Evolutionary conservation across 2,797 vertebrate species (phyloP), one percentile per base, ranked within the genome.

Genomic region (Carcharodon carcharias): DNA sequence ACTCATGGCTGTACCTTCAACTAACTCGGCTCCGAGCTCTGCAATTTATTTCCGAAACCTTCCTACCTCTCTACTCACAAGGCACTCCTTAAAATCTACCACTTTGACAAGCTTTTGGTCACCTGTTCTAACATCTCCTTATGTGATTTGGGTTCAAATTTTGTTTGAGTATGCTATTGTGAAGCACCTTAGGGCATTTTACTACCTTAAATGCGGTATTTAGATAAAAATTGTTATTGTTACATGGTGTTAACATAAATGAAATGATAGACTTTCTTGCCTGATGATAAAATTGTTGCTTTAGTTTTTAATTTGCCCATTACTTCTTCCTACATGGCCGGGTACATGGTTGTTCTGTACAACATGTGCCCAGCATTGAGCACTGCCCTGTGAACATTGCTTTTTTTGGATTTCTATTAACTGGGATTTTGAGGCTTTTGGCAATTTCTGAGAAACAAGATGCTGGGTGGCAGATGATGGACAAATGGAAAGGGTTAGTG

Each of bases 401-500:
- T 1, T 40, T 21, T 26, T 31, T 61, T 65, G 31, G 12, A 58
- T 4, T 91, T 35, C 31, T 1, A 8, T 31, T 63, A 7, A 31
- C 56, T 63, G 58, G 31, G 35, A 63, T 23, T n/a, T 58, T 61
- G 35, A 92, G 18, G 61, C 8, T 63, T n/a, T 11, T 0, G 21
- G 14, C 9, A 23, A 67, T 65, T n/a, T 92, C 28, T 91, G 28
- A 14, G 8, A 45, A 54, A 26, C 87, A 89, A 31, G 50, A 56
- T 31, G 50, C 2, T 16, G 89, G 63, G 61, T 40, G 35, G 91
- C n/a, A 93, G 91, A 1, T 45, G 7, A 26, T 45, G 35, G 56
- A 91, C 88, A 91, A 61, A 91, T 91, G 63, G 63, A 93, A 67
- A 67, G 61, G n/a, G 23, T 93, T 93, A 26, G 23, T 65, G 61